Conservation (phyloP, 2,797 vertebrate genomes). For the Siniperca undulata region DNA sequence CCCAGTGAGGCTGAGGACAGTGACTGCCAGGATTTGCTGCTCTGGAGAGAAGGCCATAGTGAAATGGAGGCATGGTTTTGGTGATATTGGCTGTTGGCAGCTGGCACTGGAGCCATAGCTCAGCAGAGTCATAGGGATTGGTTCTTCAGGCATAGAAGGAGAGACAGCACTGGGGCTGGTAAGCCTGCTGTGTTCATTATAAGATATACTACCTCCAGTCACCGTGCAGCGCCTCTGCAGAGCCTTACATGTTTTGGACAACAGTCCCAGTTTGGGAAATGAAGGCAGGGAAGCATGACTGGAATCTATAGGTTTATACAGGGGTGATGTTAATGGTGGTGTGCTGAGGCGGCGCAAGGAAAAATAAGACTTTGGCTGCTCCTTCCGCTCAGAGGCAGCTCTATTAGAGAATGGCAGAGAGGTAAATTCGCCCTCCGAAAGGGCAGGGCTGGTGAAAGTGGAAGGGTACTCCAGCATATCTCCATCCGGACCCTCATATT, state of each 20-base stretch:
- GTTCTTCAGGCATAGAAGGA: conserved; percentile 60
- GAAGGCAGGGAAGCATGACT: conserved; percentile 77
- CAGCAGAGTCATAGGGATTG: conserved; percentile 70
- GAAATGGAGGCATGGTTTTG: conserved; percentile 82
- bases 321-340: conserved; percentile 53
- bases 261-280: conserved; percentile 76
- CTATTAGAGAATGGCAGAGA: conserved; percentile 31
- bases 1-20: conserved; percentile 77
- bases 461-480: conserved; percentile 76
- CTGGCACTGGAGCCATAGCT: conserved; percentile 71
- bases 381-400: conserved; percentile 56
- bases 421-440: conserved; percentile 64
- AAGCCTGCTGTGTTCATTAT: conserved; percentile 73
- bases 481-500: conserved; percentile 76
- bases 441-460: conserved; percentile 66
- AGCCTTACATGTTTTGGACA: conserved; percentile 74
- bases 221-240: conserved; percentile 82
- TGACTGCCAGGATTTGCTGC: conserved; percentile 76
- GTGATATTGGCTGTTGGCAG: conserved; percentile 48
- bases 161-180: conserved; percentile 46
- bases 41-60: conserved; percentile 81
- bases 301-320: conserved; percentile 69
- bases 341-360: conserved; percentile 78
- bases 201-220: conserved; percentile 66
- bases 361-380: conserved; percentile 69